These are phyloP conservation scores for Bucorvus abyssinicus DNA, from an alignment of 2,797 vertebrate genomes.

Conservation along the genomic window DNA sequence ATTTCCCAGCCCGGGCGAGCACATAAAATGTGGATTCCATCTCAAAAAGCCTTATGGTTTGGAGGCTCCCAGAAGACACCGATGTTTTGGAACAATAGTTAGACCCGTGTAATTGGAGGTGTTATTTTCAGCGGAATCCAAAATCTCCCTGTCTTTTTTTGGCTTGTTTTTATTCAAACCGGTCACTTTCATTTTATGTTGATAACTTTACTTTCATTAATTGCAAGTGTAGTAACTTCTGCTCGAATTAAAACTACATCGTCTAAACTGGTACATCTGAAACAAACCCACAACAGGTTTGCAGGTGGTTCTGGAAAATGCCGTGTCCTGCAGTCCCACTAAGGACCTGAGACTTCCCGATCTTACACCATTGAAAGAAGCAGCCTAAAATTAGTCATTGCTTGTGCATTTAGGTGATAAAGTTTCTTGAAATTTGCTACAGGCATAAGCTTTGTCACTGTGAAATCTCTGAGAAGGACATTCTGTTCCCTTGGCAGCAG, in stretches of 20 bases:
- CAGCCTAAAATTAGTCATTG: not conserved
- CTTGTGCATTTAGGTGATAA: constrained; percentile 9
- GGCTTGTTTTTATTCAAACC: not conserved
- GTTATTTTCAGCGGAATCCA: not conserved
- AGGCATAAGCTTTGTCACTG: constrained; percentile 3
- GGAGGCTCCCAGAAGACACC: not conserved
- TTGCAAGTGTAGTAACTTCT: not conserved
- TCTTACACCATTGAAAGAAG: not conserved
- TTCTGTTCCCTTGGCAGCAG: constrained; percentile 68
- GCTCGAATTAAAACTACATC: not conserved
- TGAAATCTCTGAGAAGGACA: constrained; percentile 49
- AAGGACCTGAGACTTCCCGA: not conserved
- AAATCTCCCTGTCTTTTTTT: not conserved
- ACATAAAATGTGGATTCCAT: not conserved
- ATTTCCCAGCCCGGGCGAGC: not conserved
- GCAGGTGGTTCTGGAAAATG: not conserved
- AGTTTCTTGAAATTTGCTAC: constrained; percentile 14
- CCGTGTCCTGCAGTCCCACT: accelerated
- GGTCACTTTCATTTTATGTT: not conserved
- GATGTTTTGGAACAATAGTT: not conserved
- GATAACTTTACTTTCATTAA: not conserved
- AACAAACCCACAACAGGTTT: accelerated
- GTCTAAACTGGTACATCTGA: not conserved
- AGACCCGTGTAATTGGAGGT: not conserved
- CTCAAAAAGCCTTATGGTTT: not conserved